Conservation (phyloP, 1,140 invertebrate species). For the Tetramorium alpestre region DNA sequence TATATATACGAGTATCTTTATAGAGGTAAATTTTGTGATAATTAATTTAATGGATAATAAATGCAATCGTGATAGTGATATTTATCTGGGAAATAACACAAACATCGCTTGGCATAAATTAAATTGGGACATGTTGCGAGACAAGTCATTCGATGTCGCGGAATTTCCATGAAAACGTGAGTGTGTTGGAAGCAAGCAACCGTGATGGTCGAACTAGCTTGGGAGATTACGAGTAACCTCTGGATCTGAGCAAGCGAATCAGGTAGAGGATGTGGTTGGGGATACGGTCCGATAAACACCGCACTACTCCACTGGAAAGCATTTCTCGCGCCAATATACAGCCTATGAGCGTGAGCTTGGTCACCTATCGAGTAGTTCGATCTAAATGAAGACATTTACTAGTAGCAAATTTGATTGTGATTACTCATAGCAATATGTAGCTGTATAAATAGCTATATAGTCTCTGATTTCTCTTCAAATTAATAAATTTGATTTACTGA, state of each 20-base stretch:
- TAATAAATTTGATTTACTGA: too few species aligned
- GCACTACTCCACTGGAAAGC: slow-evolving; percentile 79
- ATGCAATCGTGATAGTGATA: neutral
- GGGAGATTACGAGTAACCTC: slow-evolving; percentile 77
- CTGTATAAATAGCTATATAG: neutral
- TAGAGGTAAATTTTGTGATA: neutral
- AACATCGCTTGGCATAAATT: slow-evolving; percentile 9
- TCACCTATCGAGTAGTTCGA: slow-evolving; percentile 72
- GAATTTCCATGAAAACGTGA: slow-evolving; percentile 57
- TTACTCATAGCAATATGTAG: slow-evolving; percentile 44
- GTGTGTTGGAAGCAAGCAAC: slow-evolving; percentile 70
- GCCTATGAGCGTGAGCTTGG: slow-evolving; percentile 72
- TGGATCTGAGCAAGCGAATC: slow-evolving; percentile 76
- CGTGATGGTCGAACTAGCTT: slow-evolving; percentile 72
- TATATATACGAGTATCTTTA: neutral
- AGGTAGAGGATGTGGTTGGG: slow-evolving; percentile 71
- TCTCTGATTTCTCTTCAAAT: neutral
- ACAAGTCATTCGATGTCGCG: slow-evolving; percentile 39
- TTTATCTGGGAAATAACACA: neutral
- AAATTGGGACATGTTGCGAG: neutral
- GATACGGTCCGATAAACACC: slow-evolving; percentile 83
- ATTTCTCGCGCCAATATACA: slow-evolving; percentile 74
- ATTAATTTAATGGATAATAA: slow-evolving; percentile 19
- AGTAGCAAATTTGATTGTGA: slow-evolving; percentile 69
- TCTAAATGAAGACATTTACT: slow-evolving; percentile 72